A percentile compares a stretch with the other conserved stretches of the same genome.
These are phyloP conservation scores for Carlito syrichta DNA, from an alignment of 2,113 vertebrate species.

Conservation along the genomic window DNA sequence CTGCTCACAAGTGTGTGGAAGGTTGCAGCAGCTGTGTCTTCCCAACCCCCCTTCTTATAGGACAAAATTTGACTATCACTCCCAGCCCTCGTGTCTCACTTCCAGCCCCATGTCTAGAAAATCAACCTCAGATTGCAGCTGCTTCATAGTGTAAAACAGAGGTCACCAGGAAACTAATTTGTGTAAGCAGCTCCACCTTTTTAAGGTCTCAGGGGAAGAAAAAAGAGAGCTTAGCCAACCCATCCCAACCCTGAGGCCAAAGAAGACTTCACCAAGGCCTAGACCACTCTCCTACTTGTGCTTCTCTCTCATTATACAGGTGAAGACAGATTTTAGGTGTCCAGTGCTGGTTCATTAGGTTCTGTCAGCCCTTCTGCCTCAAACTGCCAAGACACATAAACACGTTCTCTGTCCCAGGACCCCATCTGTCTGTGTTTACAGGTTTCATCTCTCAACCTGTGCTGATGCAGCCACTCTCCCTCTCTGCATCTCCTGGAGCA, in stretches of 20 bases:
- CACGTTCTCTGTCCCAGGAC: too few relatives aligned
- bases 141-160: too few relatives aligned
- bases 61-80: too few relatives aligned
- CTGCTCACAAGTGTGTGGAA: too few relatives aligned
- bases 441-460: neutral
- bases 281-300: neutral
- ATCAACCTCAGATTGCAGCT: too few relatives aligned
- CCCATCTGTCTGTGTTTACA: neutral
- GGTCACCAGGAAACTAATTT: neutral
- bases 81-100: too few relatives aligned
- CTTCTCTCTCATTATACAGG: neutral
- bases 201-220: neutral
- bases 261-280: neutral
- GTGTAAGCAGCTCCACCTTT: neutral
- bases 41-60: too few relatives aligned
- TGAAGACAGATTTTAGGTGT: neutral
- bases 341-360: neutral
- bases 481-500: neutral
- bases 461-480: neutral
- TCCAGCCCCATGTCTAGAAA: too few relatives aligned
- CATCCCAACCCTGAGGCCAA: neutral
- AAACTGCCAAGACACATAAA: too few relatives aligned
- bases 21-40: too few relatives aligned
- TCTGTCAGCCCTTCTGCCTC: neutral
- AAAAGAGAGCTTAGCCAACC: neutral